Conservation (phyloP, 2,888 invertebrate genomes). For the Syrista parreyssii region DNA sequence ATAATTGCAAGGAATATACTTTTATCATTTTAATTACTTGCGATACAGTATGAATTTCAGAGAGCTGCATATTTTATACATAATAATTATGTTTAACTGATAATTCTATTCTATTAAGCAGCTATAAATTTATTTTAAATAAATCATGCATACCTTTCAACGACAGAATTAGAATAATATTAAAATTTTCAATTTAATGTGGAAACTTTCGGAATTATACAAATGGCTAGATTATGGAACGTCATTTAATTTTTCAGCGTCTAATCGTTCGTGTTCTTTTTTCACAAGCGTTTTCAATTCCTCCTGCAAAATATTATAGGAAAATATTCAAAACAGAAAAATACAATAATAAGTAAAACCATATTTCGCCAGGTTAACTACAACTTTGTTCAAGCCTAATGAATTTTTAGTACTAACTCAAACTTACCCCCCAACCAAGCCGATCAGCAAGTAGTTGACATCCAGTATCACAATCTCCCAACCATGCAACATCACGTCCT, state of each 20-base stretch:
- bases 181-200: background rate
- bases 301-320: constrained; percentile 65
- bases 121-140: background rate
- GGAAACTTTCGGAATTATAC: constrained; percentile 64
- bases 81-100: background rate
- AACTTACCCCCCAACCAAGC: constrained; percentile 82
- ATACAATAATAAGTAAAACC: background rate
- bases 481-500: constrained; percentile 80
- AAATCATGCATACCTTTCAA: background rate
- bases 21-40: background rate
- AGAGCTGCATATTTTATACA: background rate
- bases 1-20: background rate
- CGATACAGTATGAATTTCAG: background rate
- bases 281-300: constrained; percentile 72
- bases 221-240: constrained; percentile 29
- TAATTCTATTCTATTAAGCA: background rate
- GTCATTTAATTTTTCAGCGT: constrained; percentile 47
- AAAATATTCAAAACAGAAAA: too few relatives aligned
- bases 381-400: background rate
- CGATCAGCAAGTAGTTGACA: constrained; percentile 79
- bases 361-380: too few relatives aligned
- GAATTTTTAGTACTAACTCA: background rate
- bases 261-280: constrained; percentile 70
- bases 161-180: background rate
- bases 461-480: constrained; percentile 88